Evolutionary conservation across 2,888 invertebrate genomes (phyloP).

Genomic region (Auanema freiburgensis): DNA sequence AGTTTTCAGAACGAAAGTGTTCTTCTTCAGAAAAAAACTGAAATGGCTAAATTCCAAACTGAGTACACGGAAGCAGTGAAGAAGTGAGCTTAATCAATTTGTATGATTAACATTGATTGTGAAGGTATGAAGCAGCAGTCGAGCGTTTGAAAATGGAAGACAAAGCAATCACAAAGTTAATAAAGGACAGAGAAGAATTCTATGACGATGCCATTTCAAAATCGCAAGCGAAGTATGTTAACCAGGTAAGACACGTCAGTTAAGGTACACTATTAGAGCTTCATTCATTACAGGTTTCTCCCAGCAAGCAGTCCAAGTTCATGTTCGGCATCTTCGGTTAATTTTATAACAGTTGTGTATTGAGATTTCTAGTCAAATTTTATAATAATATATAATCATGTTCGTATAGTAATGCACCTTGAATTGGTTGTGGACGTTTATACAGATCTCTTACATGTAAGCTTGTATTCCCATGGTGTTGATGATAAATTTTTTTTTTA

Average conservation of each 20-base stretch:
- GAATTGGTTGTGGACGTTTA: too few relatives aligned
- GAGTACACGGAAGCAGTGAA: conserved; percentile 61
- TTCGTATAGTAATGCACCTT: too few relatives aligned
- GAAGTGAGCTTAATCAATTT: conserved; percentile 32
- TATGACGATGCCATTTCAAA: conserved; percentile 47
- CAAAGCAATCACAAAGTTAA: conserved; percentile 42
- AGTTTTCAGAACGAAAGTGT: conserved; percentile 33
- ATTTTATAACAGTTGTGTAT: too few relatives aligned
- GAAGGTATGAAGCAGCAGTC: conserved; percentile 54
- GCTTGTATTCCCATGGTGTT: too few relatives aligned
- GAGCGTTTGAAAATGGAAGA: conserved; percentile 56
- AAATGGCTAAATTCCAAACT: conserved; percentile 60
- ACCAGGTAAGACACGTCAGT: conserved; percentile 10
- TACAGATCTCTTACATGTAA: too few relatives aligned
- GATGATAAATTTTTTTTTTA: too few relatives aligned
- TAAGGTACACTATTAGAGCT: background rate
- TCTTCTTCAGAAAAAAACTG: conserved; percentile 54
- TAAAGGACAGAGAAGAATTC: conserved; percentile 51
- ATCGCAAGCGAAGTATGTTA: conserved; percentile 27
- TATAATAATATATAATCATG: too few relatives aligned
- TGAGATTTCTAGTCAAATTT: too few relatives aligned
- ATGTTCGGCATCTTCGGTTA: conserved; percentile 31
- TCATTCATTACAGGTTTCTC: conserved; percentile 22
- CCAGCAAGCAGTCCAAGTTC: conserved; percentile 28
- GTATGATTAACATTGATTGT: background rate